These are phyloP conservation scores for Tapirus indicus DNA, from an alignment of 2,797 vertebrate species.

Conservation along the genomic window DNA sequence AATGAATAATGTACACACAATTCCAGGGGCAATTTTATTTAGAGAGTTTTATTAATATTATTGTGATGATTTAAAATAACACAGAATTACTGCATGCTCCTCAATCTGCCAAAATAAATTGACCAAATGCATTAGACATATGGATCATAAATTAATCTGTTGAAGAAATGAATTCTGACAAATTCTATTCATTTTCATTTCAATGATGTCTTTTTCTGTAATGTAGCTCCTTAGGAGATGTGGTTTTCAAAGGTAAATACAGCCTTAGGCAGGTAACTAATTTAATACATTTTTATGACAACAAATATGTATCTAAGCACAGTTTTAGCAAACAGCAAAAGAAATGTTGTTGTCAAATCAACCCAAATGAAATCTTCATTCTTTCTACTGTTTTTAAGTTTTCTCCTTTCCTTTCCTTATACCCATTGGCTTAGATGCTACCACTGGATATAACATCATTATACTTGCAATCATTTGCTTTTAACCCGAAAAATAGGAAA, in stretches of 20 bases:
- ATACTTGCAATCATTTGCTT: constrained; percentile 9
- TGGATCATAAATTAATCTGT: background rate
- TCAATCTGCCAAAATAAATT: background rate
- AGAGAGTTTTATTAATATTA: constrained; percentile 52
- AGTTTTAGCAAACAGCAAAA: constrained; percentile 60
- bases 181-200: constrained; percentile 42
- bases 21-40: background rate
- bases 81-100: background rate
- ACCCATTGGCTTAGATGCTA: background rate
- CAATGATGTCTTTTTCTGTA: constrained; percentile 22
- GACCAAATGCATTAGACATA: background rate
- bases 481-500: background rate
- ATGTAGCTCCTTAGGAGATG: background rate
- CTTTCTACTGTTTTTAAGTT: background rate
- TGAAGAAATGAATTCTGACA: constrained; percentile 26
- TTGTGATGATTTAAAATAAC: constrained; percentile 16
- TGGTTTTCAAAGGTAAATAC: background rate
- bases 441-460: constrained; percentile 41
- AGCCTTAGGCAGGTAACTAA: background rate
- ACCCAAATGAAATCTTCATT: constrained; percentile 54
- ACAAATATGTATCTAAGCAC: constrained; percentile 25
- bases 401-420: constrained; percentile 33
- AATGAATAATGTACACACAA: background rate
- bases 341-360: constrained; percentile 33
- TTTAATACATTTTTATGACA: background rate